phyloP scores from a whole-genome alignment of 1,140 invertebrate genomes.

The Lutraria rhynchaena region DNA sequence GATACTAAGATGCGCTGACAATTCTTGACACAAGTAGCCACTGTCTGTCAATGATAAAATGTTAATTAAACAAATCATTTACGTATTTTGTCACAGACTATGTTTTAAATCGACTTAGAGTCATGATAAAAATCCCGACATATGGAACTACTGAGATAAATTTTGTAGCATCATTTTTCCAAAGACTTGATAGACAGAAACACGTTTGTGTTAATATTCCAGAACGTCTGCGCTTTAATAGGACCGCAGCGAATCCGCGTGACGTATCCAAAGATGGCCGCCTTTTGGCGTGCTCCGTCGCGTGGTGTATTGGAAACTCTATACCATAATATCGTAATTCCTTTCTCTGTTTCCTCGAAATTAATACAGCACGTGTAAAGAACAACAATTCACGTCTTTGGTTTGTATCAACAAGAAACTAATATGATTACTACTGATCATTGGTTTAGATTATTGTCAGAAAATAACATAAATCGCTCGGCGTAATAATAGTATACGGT shows the following conservation, averaged over 20 bases:
- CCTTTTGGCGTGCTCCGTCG: slow-evolving; percentile 40
- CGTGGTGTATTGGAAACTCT: slow-evolving; percentile 27
- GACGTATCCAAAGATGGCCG: slow-evolving; percentile 42
- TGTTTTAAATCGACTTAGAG: background rate
- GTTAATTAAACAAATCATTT: no score
- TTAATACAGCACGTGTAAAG: slow-evolving; percentile 56
- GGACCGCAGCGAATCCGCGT: slow-evolving; percentile 16
- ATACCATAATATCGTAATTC: slow-evolving; percentile 48
- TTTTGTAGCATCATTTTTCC: background rate
- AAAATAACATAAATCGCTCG: slow-evolving; percentile 55
- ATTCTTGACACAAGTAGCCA: no score
- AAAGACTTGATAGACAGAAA: background rate
- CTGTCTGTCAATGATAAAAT: no score
- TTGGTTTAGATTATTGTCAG: slow-evolving; percentile 59
- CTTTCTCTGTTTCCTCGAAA: slow-evolving; percentile 52
- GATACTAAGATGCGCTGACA: no score
- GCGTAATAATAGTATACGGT: slow-evolving; percentile 56
- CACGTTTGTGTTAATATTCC: no score
- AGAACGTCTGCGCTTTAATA: background rate
- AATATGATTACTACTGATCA: slow-evolving; percentile 50
- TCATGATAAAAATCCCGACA: no score
- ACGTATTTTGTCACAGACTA: background rate
- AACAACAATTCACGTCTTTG: slow-evolving; percentile 55
- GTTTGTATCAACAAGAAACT: slow-evolving; percentile 57
- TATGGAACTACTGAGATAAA: no score